Percentiles rank a stretch among this genome's conserved stretches.
Evolutionary conservation across 92 coral and sea anemone species (phyloP).

Genomic region (Montipora capitata): DNA sequence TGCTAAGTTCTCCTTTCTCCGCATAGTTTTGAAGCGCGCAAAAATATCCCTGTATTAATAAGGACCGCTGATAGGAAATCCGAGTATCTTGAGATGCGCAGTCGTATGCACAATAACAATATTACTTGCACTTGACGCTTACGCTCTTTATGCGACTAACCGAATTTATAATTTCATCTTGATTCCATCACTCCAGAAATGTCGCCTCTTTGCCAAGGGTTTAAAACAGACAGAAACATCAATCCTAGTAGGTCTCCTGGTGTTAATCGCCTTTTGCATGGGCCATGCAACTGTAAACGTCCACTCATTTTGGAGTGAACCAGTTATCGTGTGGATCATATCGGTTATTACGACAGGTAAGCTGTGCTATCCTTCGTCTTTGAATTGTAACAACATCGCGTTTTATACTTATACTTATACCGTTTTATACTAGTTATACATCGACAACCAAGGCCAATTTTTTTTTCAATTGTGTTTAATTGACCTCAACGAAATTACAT

Average conservation of each 20-base stretch:
- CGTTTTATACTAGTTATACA: background rate
- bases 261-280: slow-evolving; percentile 15
- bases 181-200: background rate
- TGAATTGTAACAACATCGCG: background rate
- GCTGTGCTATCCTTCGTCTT: background rate
- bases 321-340: slow-evolving; percentile 5
- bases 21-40: no score
- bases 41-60: no score
- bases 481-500: background rate
- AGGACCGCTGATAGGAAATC: no score
- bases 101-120: no score
- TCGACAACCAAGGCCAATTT: background rate
- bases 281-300: slow-evolving; percentile 22
- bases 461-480: background rate
- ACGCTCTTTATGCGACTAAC: no score
- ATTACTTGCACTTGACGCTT: no score
- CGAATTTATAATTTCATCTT: no score
- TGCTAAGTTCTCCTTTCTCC: no score
- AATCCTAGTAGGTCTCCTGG: slow-evolving; percentile 8
- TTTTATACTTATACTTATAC: background rate
- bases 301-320: slow-evolving; percentile 3
- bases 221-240: background rate
- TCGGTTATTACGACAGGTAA: slow-evolving; percentile 4
- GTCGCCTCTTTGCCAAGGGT: background rate
- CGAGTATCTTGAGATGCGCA: no score